Base-by-base conservation (phyloP, 2,113 vertebrate species). In the Cyanistes caeruleus region DNA sequence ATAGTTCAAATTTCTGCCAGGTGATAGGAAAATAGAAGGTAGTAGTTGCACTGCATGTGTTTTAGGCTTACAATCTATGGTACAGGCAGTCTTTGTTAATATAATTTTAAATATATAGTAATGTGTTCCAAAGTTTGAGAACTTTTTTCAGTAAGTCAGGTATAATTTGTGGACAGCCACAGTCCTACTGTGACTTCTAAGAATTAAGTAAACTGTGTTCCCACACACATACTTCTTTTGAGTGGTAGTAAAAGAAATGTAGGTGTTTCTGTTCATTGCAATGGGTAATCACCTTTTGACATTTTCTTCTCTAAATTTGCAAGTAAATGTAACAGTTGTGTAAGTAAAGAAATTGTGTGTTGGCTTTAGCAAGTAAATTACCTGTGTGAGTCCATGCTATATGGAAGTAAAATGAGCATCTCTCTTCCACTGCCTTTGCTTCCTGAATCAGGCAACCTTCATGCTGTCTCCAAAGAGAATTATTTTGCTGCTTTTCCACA, bases 241-340 rank as follows among this genome's bases (percentile, higher is more conserved):
- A 77, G 70, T 46, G 64, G 51, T 74, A 59, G 84, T 88, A 55
- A 83, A 91, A 94, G 67, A 90, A 88, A 70, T 56, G 82, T 93
- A 67, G 87, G 96, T 88, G 91, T 93, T 95, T 55, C 73, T 87
- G 23, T 89, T 94, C 85, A 14, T 51, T 91, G 55, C 37, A 87
- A 9, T 51, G 11, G 67, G 52, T 67, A 93, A 91, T 89, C 75
- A 79, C 78, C 84, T 82, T 83, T 79, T 89, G 67, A 76, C 10
- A 7, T 91, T 94, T 87, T 89, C 33, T 76, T 81, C 68, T 75
- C 49, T 55, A 43, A 79, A 94, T 85, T 59, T 90, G 63, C 90
- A 94, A 91, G 93, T 89, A 69, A 73, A 83, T 55, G 65, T 62
- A 85, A 44, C 28, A 21, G 49, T 80, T 89, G 46, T 51, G 23